Evolutionary conservation across 2,797 vertebrate species (phyloP).

Genomic region (Siniperca obscura): DNA sequence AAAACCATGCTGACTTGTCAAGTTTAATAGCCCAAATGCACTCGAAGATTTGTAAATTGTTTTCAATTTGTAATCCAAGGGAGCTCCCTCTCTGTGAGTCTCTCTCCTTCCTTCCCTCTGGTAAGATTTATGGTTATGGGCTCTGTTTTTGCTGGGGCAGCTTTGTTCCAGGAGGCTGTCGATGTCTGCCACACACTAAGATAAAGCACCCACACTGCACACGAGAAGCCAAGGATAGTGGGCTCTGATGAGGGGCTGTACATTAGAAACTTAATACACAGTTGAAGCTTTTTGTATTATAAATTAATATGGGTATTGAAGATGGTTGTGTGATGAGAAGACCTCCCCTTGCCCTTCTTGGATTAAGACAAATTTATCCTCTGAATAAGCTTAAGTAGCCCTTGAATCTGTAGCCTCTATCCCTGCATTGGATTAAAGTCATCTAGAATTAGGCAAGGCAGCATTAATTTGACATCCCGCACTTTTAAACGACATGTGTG

Average conservation of each 20-base stretch:
- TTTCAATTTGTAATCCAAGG: slow-evolving; percentile 58
- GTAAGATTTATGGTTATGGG: slow-evolving; percentile 75
- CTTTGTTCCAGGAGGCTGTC: slow-evolving; percentile 71
- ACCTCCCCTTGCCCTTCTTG: slow-evolving; percentile 14
- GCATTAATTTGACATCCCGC: slow-evolving; percentile 37
- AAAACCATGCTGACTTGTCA: slow-evolving; percentile 53
- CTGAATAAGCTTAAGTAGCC: slow-evolving; percentile 61
- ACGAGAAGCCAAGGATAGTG: slow-evolving; percentile 35
- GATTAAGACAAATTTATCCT: slow-evolving; percentile 70
- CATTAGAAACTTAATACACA: slow-evolving; percentile 16
- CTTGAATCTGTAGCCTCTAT: slow-evolving; percentile 41
- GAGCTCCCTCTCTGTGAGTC: slow-evolving; percentile 42
- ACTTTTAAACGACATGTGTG: slow-evolving; percentile 20
- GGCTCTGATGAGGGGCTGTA: slow-evolving; percentile 13
- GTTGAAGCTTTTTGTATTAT: background rate
- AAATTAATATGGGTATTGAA: background rate
- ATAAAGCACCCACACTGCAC: slow-evolving; percentile 64
- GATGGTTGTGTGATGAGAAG: slow-evolving; percentile 20
- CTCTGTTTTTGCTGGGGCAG: slow-evolving; percentile 46
- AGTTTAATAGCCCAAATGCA: slow-evolving; percentile 64
- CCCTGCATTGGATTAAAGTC: slow-evolving; percentile 63
- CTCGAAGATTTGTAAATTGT: slow-evolving; percentile 72
- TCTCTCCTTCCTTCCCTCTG: slow-evolving; percentile 48
- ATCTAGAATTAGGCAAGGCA: slow-evolving; percentile 38
- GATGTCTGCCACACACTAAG: slow-evolving; percentile 61